Evolutionary conservation across 2,113 vertebrate species (phyloP).

Genomic region (Nycticorax nycticorax): DNA sequence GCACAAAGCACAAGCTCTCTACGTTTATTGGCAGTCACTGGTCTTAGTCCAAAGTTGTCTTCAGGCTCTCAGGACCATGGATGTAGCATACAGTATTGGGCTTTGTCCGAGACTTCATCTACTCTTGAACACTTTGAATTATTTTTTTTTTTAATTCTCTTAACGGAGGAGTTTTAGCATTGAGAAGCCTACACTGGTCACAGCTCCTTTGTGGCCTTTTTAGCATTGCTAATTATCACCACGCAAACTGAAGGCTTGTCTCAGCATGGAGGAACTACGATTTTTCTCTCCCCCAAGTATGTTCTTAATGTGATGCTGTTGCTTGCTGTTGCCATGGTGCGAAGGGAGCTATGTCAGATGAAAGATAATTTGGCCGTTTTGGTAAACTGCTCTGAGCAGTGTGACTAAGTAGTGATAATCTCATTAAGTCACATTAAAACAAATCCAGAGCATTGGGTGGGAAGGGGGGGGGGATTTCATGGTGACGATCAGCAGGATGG

Average conservation of each 20-base stretch:
- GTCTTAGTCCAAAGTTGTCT: neutral
- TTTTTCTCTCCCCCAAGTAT: neutral
- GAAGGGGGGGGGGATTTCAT: neutral
- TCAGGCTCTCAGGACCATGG: neutral
- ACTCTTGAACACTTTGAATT: neutral
- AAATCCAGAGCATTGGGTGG: neutral
- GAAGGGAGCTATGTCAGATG: slow-evolving; percentile 2
- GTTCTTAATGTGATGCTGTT: neutral
- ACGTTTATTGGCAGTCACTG: accelerated
- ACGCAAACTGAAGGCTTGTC: neutral
- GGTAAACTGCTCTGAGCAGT: slow-evolving; percentile 38
- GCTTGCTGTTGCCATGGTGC: slow-evolving; percentile 33
- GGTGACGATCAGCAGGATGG: neutral
- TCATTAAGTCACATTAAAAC: slow-evolving; percentile 32
- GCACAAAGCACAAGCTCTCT: neutral
- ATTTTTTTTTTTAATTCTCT: neutral
- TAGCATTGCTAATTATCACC: neutral
- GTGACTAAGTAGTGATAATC: slow-evolving; percentile 56
- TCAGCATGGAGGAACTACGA: neutral
- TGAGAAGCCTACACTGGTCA: neutral
- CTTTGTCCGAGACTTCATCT: neutral
- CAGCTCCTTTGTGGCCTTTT: neutral
- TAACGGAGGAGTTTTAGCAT: neutral
- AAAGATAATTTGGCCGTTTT: slow-evolving; percentile 55
- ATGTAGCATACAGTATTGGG: neutral